phyloP scores from a whole-genome alignment of 2,797 vertebrate genomes.

The Hipposideros larvatus region DNA sequence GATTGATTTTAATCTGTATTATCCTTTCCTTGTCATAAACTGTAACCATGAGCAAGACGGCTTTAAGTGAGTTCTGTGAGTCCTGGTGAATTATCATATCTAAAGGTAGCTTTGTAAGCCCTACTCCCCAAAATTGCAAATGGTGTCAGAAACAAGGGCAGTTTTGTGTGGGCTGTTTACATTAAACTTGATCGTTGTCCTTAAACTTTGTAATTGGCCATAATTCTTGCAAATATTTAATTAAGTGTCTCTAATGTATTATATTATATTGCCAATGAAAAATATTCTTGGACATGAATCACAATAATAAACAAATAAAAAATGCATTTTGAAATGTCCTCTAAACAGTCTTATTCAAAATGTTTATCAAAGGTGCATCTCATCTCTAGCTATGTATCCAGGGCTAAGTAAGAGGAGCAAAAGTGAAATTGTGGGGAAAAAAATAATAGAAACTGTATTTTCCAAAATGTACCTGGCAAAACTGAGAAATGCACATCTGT shows the following conservation, averaged over 20 bases:
- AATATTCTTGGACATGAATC: neutral
- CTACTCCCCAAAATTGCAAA: rapidly evolving
- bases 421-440: slow-evolving; percentile 55
- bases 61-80: neutral
- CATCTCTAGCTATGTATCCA: neutral
- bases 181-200: neutral
- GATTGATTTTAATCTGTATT: neutral
- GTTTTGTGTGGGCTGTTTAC: neutral
- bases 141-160: neutral
- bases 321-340: neutral
- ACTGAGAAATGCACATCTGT: slow-evolving; percentile 79
- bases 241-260: neutral
- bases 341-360: neutral
- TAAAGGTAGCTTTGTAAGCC: neutral
- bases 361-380: neutral
- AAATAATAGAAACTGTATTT: slow-evolving; percentile 51
- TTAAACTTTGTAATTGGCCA: neutral
- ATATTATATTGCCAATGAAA: neutral
- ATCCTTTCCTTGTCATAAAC: neutral
- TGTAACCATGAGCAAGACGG: neutral
- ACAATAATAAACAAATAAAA: neutral
- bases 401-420: slow-evolving; percentile 27
- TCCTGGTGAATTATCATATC: neutral
- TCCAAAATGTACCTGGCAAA: slow-evolving; percentile 81
- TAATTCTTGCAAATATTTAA: neutral